Conservation (phyloP, 2,113 vertebrate species). For the Lipophrys pholis region DNA sequence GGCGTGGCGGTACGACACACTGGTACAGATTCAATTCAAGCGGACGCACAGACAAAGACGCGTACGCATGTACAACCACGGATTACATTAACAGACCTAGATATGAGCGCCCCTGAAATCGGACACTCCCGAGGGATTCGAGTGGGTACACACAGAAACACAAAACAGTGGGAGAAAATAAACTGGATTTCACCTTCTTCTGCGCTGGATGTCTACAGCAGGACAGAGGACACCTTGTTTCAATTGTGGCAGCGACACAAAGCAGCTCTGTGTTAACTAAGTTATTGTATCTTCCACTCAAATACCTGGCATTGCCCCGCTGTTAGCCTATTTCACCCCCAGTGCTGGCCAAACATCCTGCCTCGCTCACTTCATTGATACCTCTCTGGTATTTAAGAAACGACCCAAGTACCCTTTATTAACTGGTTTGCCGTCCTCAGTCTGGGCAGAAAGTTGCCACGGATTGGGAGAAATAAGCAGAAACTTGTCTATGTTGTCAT, state of each 20-base stretch:
- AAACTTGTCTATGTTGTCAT: constrained; percentile 33
- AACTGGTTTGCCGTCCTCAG: neutral
- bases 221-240: constrained; percentile 45
- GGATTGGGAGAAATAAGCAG: constrained; percentile 30
- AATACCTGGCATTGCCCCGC: constrained; percentile 34
- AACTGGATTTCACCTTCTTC: constrained; percentile 21
- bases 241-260: constrained; percentile 38
- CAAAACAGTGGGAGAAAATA: constrained; percentile 15
- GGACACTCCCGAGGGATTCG: constrained; percentile 22
- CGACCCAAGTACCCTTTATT: neutral
- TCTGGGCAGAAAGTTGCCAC: constrained; percentile 3
- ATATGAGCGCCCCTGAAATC: constrained; percentile 14
- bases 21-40: neutral
- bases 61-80: neutral
- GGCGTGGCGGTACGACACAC: constrained; percentile 41
- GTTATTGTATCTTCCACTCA: constrained; percentile 32
- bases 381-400: constrained; percentile 1
- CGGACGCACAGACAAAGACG: neutral
- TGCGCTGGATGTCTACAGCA: constrained; percentile 23
- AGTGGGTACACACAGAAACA: constrained; percentile 1
- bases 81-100: neutral
- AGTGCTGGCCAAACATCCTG: neutral
- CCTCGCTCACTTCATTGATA: constrained; percentile 1
- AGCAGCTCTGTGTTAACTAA: constrained; percentile 21
- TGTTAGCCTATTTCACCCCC: constrained; percentile 28